Percentiles rank a stretch among this genome's conserved stretches.
phyloP scores from a whole-genome alignment of 1,140 invertebrate species.

The Bombus haemorrhoidalis region DNA sequence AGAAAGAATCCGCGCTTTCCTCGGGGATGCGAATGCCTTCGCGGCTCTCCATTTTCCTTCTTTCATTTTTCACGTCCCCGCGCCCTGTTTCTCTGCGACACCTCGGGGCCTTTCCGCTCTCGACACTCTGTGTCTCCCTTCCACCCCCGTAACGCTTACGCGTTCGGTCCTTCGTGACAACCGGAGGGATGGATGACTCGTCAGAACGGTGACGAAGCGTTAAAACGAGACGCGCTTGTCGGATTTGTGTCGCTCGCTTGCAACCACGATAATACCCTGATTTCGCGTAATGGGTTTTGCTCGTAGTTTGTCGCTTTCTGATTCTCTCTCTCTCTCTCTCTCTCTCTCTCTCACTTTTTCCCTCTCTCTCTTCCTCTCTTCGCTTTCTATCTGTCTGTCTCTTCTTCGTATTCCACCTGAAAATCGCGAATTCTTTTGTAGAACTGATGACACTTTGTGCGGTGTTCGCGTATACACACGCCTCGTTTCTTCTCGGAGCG shows the following conservation, averaged over 20 bases:
- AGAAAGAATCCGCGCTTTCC: slow-evolving; percentile 19
- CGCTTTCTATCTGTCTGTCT: too few relatives aligned
- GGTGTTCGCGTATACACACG: background rate
- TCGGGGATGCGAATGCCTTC: slow-evolving; percentile 5
- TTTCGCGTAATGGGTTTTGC: slow-evolving; percentile 39
- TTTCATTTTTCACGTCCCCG: background rate
- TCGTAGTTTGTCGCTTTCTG: slow-evolving; percentile 18
- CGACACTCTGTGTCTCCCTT: background rate
- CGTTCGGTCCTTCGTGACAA: background rate
- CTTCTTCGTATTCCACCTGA: background rate
- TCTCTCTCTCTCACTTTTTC: too few relatives aligned
- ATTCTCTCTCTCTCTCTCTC: background rate
- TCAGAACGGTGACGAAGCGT: slow-evolving; percentile 44
- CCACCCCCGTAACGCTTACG: background rate
- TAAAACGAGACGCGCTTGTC: slow-evolving; percentile 46
- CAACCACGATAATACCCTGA: slow-evolving; percentile 41
- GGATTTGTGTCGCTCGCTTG: slow-evolving; percentile 47
- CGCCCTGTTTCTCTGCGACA: too few relatives aligned
- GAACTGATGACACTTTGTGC: background rate
- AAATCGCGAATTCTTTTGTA: background rate
- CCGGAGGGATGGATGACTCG: slow-evolving; percentile 20
- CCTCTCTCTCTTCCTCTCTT: too few relatives aligned
- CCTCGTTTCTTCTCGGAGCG: background rate
- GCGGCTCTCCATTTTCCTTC: slow-evolving; percentile 8
- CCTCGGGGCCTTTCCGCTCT: too few relatives aligned